Evolutionary conservation across 2,797 vertebrate genomes (phyloP), one percentile per base, ranked within the genome.

Genomic region (Meriones psammophilus): DNA sequence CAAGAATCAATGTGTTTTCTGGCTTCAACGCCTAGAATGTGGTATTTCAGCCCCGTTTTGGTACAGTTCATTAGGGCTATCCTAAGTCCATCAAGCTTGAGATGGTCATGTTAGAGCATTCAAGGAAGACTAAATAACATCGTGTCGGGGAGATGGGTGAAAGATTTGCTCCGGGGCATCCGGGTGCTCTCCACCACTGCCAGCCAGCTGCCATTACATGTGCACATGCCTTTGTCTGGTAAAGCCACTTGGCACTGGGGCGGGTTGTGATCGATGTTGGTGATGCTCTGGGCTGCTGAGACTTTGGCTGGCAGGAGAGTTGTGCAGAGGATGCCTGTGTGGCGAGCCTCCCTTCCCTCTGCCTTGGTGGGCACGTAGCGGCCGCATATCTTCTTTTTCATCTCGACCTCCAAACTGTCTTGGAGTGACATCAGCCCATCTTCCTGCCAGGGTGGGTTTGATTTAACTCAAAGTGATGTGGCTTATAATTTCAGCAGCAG

Each of bases 401-500:
- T 83, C 73, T 94, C 1, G 6, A 80, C 89, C 84, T 84, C 69
- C 74, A 66, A 10, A 62, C 81, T 68, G 89, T 87, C 77, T 33
- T 36, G n/a, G 33, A 96, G 71, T 39, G 24, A 4, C 30, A 50
- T 58, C 95, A 89, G 66, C 79, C 89, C 86, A 42, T 95, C 94
- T 93, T 92, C 86, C 90, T 95, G 78, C 90, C 89, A 89, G 68
- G 62, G 71, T 71, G 94, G 88, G 94, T 97, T 94, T 97, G 97
- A 96, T 97, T 95, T 89, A 97, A 95, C 87, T 91, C 88, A 62
- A 62, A 96, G 93, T 95, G 86, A 79, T 36, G 87, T 94, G 91
- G 93, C 90, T 97, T 97, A 85, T 92, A 95, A 96, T 97, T 96
- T 93, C 91, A 78, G 50, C 87, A 87, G 89, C 79, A 96, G 91